A percentile compares a stretch with the other conserved stretches of the same genome.
phyloP scores from a whole-genome alignment of 2,888 invertebrate genomes.

The Epirrhoe tristata region DNA sequence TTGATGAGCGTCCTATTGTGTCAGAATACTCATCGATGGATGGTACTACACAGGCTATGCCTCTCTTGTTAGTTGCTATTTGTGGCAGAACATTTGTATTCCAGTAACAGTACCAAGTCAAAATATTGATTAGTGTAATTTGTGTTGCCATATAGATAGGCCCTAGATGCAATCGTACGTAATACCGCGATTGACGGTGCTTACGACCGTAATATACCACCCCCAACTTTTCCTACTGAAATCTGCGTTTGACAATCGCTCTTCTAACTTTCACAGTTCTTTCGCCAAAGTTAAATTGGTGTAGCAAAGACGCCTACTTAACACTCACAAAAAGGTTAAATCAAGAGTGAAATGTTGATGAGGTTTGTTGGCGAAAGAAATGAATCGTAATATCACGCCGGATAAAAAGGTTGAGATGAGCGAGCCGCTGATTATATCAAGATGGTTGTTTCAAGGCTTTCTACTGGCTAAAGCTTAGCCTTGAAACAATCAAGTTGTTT shows the following conservation, averaged over 20 bases:
- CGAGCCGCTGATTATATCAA: background rate
- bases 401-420: slow-evolving; percentile 10
- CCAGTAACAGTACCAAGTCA: too few species aligned
- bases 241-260: slow-evolving; percentile 31
- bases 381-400: slow-evolving; percentile 20
- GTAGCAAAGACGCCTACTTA: slow-evolving; percentile 41
- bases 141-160: too few species aligned
- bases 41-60: too few species aligned
- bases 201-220: background rate
- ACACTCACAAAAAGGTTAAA: slow-evolving; percentile 44
- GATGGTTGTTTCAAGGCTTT: background rate
- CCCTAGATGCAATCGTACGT: too few species aligned
- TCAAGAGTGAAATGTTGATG: slow-evolving; percentile 43
- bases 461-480: background rate
- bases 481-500: too few species aligned
- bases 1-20: too few species aligned
- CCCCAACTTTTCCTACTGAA: background rate
- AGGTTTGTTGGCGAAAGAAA: slow-evolving; percentile 36
- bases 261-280: slow-evolving; percentile 35
- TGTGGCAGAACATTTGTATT: too few species aligned
- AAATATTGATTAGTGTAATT: too few species aligned
- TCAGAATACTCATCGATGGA: too few species aligned
- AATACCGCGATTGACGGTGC: background rate
- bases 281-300: slow-evolving; percentile 46
- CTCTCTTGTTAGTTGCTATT: too few species aligned